A percentile compares a stretch with the other conserved stretches of the same genome.
These are phyloP conservation scores for Hydractinia symbiolongicarpus DNA, from an alignment of 30 jellyfish, hydroid and myxozoan species.

Conservation along the genomic window DNA sequence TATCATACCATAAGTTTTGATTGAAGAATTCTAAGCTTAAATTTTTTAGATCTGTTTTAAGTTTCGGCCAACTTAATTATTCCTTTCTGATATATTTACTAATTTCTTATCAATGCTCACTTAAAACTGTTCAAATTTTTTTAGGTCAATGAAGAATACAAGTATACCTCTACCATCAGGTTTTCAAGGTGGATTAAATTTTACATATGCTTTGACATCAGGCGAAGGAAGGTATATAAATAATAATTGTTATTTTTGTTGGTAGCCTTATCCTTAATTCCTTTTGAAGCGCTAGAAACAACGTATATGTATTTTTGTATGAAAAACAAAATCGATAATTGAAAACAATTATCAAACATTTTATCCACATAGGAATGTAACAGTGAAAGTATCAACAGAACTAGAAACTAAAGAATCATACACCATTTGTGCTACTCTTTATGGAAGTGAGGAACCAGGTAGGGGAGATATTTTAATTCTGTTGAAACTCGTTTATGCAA, in stretches of 20 bases:
- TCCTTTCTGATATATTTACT: too few species aligned
- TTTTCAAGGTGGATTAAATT: constrained; percentile 70
- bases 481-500: neutral
- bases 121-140: too few species aligned
- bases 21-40: too few species aligned
- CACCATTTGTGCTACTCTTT: constrained; percentile 67
- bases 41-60: too few species aligned
- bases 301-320: neutral
- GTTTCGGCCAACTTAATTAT: too few species aligned
- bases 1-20: too few species aligned
- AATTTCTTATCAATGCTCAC: too few species aligned
- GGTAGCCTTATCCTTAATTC: neutral
- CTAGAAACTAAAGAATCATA: constrained; percentile 82
- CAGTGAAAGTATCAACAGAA: constrained; percentile 44
- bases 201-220: constrained; percentile 30
- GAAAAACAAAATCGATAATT: neutral
- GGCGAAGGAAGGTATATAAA: constrained; percentile 14
- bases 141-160: constrained; percentile 32
- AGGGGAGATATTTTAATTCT: neutral
- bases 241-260: neutral
- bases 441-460: constrained; percentile 94
- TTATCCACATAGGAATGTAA: constrained; percentile 47
- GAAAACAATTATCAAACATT: neutral
- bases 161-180: constrained; percentile 29
- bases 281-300: neutral